Percentiles rank a stretch among this genome's conserved stretches.
These are phyloP conservation scores for Macrocentrus cingulum DNA, from an alignment of 1,140 invertebrate species.

Conservation along the genomic window DNA sequence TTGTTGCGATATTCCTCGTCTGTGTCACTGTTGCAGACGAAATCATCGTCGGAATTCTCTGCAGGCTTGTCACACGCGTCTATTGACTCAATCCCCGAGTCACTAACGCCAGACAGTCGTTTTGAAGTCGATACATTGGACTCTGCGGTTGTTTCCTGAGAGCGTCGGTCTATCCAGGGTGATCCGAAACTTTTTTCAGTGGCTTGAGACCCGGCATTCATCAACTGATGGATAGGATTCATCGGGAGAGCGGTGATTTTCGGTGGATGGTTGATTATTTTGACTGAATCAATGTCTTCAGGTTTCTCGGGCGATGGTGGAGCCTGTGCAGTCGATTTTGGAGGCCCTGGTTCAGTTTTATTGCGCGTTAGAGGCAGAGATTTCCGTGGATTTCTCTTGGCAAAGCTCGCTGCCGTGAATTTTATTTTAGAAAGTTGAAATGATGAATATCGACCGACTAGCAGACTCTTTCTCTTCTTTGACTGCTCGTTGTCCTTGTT, in stretches of 20 bases:
- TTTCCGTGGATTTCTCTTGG: constrained; percentile 76
- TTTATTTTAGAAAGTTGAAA: constrained; percentile 69
- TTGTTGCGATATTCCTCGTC: constrained; percentile 58
- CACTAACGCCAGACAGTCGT: constrained; percentile 38
- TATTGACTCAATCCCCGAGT: constrained; percentile 44
- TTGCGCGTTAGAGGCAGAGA: constrained; percentile 54
- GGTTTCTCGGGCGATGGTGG: constrained; percentile 7
- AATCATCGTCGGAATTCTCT: constrained; percentile 55
- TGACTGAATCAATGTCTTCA: constrained; percentile 33
- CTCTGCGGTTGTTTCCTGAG: constrained; percentile 32
- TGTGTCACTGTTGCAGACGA: constrained; percentile 68
- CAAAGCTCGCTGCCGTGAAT: constrained; percentile 69
- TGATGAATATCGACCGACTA: constrained; percentile 49
- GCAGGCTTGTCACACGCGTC: constrained; percentile 31
- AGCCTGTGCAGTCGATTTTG: background rate
- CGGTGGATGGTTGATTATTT: constrained; percentile 36
- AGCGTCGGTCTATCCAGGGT: constrained; percentile 62
- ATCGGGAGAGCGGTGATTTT: constrained; percentile 41
- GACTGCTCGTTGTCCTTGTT: constrained; percentile 50
- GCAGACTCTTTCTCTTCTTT: constrained; percentile 39
- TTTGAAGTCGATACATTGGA: constrained; percentile 14
- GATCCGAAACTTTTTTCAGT: constrained; percentile 55
- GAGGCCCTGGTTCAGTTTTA: constrained; percentile 33
- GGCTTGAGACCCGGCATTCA: constrained; percentile 24
- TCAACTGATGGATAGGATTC: constrained; percentile 52